phyloP scores from a whole-genome alignment of 2,113 vertebrate species.

The Periophthalmodon schlosseri region DNA sequence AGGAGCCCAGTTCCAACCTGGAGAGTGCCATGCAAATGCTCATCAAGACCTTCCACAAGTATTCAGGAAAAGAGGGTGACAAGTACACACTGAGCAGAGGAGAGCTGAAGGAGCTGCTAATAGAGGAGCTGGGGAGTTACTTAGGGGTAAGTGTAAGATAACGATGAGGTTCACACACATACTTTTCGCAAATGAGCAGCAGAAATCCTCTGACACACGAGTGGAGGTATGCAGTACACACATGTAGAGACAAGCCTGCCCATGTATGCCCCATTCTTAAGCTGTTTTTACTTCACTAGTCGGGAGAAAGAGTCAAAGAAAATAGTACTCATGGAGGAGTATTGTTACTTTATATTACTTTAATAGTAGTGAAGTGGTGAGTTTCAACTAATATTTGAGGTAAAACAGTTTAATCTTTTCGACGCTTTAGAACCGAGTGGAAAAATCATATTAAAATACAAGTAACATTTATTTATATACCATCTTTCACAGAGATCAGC shows the following conservation, averaged over 20 bases:
- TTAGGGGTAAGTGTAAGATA: constrained; percentile 65
- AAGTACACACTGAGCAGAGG: constrained; percentile 82
- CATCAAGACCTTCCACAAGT: constrained; percentile 87
- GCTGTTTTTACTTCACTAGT: background rate
- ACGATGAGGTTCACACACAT: constrained; percentile 19
- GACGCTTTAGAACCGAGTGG: too few relatives aligned
- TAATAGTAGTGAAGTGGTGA: background rate
- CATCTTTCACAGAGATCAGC: too few relatives aligned
- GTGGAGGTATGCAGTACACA: constrained; percentile 37
- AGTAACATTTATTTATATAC: too few relatives aligned
- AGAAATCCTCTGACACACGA: constrained; percentile 31
- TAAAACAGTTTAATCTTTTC: too few relatives aligned
- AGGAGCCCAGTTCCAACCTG: constrained; percentile 79
- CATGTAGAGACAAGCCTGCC: constrained; percentile 47
- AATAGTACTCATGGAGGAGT: background rate
- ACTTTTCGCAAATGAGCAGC: constrained; percentile 19
- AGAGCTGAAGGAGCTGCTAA: constrained; percentile 85
- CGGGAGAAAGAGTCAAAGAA: background rate
- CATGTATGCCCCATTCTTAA: constrained; percentile 22
- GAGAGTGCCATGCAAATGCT: constrained; percentile 84
- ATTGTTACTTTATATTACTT: background rate
- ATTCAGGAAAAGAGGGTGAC: constrained; percentile 85
- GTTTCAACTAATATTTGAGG: too few relatives aligned
- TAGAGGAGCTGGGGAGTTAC: constrained; percentile 80
- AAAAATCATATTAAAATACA: too few relatives aligned